Conservation (phyloP, 2,797 vertebrate species). For the Sparus aurata region DNA sequence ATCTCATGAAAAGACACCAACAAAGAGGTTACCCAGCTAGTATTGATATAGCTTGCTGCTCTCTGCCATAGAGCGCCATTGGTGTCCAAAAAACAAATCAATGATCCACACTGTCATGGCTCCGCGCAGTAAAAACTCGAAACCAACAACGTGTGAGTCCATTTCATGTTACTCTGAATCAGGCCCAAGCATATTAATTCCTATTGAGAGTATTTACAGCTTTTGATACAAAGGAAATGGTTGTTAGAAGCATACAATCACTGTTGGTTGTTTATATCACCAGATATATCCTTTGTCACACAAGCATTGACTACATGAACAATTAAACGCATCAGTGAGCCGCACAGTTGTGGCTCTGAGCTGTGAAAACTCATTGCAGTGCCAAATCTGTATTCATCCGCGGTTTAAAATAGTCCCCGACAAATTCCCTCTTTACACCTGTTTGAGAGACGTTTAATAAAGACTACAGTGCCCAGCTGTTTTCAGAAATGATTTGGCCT, state of each 20-base stretch:
- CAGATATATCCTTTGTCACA: too few species aligned
- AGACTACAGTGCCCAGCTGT: background rate
- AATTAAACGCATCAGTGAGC: too few species aligned
- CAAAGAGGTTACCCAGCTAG: conserved; percentile 4
- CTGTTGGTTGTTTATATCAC: too few species aligned
- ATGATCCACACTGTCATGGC: background rate
- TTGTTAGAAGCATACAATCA: too few species aligned
- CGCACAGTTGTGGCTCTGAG: background rate
- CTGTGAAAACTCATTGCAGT: background rate
- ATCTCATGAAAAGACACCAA: conserved; percentile 14
- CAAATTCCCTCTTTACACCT: background rate
- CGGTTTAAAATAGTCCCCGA: background rate
- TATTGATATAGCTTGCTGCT: conserved; percentile 7
- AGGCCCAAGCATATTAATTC: too few species aligned
- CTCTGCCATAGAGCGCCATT: background rate
- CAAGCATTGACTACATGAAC: too few species aligned
- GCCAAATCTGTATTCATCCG: background rate
- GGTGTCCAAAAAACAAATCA: conserved; percentile 17
- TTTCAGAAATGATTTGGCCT: background rate
- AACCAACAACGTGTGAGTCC: too few species aligned
- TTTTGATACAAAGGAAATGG: too few species aligned
- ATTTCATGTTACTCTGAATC: too few species aligned
- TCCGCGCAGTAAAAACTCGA: background rate
- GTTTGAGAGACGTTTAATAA: background rate
- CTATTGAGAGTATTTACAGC: too few species aligned